Conservation (phyloP, 1,140 invertebrate genomes). For the Drosophila carrolli region DNA sequence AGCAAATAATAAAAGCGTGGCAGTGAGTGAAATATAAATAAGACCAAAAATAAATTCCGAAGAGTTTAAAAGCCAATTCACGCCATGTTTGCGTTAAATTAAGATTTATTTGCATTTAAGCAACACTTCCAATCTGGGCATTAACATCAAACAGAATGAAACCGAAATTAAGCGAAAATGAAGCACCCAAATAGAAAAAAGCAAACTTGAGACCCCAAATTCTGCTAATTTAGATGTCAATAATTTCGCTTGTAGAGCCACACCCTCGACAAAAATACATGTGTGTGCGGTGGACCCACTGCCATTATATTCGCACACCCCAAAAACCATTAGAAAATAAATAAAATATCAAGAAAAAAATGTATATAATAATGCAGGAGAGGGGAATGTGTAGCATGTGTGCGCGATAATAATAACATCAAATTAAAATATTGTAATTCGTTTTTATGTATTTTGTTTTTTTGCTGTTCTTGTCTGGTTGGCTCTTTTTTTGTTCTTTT, state of each 20-base stretch:
- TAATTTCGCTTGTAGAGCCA: conserved; percentile 63
- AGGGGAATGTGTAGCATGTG: conserved; percentile 17
- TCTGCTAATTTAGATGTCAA: conserved; percentile 78
- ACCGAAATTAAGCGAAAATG: conserved; percentile 14
- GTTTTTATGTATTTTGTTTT: conserved; percentile 33
- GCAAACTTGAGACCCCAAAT: neutral
- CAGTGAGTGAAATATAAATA: neutral
- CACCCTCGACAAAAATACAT: conserved; percentile 9
- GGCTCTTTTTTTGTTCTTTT: too few species aligned
- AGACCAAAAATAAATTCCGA: neutral
- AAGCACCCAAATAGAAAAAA: conserved; percentile 7
- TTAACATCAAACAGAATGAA: conserved; percentile 43
- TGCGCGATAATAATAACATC: conserved; percentile 56
- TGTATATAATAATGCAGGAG: conserved; percentile 15
- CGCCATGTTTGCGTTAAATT: conserved; percentile 6
- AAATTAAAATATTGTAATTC: conserved; percentile 67
- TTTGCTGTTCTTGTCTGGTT: neutral
- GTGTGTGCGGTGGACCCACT: conserved; percentile 8
- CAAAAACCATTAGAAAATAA: conserved; percentile 42
- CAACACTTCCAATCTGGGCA: neutral
- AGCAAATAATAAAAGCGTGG: neutral
- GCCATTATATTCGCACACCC: conserved; percentile 4
- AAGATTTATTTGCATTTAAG: conserved; percentile 30
- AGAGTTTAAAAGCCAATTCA: conserved; percentile 18
- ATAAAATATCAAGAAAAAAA: conserved; percentile 31